These are phyloP conservation scores for Chaetura pelagica DNA, from an alignment of 2,113 vertebrate genomes.

Conservation along the genomic window DNA sequence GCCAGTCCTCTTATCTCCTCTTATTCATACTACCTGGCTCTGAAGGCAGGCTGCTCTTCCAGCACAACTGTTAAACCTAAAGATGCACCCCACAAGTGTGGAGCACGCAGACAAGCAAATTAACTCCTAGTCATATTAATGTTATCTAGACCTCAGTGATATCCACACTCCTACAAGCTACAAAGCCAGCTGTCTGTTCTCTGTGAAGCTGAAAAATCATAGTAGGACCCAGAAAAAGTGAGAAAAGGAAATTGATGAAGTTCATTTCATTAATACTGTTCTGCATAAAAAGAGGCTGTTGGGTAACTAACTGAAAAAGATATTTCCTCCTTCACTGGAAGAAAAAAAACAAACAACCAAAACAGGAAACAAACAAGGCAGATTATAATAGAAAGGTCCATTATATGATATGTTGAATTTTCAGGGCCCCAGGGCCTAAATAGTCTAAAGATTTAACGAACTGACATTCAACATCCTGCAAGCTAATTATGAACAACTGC, in stretches of 20 bases:
- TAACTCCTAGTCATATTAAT: constrained; percentile 25
- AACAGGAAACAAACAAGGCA: background rate
- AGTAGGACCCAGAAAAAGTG: background rate
- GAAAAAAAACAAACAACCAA: background rate
- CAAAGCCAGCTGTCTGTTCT: constrained; percentile 29
- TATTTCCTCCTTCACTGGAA: background rate
- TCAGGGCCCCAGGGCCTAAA: background rate
- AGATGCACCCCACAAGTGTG: constrained; percentile 37
- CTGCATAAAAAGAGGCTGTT: background rate
- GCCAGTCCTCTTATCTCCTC: constrained; percentile 52
- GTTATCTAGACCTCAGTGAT: constrained; percentile 47
- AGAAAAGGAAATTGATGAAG: constrained; percentile 17
- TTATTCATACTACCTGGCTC: constrained; percentile 22
- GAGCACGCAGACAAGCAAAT: constrained; percentile 54
- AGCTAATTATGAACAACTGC: constrained; percentile 67
- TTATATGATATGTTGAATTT: constrained; percentile 1
- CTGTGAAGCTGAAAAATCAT: constrained; percentile 24
- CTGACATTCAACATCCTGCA: constrained; percentile 45
- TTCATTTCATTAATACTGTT: background rate
- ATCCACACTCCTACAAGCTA: constrained; percentile 16
- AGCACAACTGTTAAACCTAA: background rate
- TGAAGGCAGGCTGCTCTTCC: constrained; percentile 5
- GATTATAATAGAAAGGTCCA: background rate
- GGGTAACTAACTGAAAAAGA: background rate
- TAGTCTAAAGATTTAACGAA: background rate